Evolutionary conservation across 2,888 invertebrate species (phyloP).

Genomic region (Corbicula japonica): DNA sequence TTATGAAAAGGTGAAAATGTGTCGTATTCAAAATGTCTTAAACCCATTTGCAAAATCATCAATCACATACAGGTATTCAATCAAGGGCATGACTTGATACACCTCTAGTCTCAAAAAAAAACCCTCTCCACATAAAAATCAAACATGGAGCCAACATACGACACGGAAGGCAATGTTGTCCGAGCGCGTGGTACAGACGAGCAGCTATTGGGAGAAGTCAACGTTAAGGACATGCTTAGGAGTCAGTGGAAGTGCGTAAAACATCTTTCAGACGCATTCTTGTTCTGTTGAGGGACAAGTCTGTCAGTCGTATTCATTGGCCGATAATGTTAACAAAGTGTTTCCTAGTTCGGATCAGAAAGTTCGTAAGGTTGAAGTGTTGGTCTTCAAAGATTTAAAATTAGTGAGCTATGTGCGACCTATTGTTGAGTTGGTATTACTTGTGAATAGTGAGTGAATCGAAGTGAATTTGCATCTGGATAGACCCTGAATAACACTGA

Average conservation of each 20-base stretch:
- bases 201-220: background rate
- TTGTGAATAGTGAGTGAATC: slow-evolving; percentile 14
- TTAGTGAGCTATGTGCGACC: slow-evolving; percentile 29
- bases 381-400: slow-evolving; percentile 18
- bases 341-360: slow-evolving; percentile 34
- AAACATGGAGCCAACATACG: too few relatives aligned
- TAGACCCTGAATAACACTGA: slow-evolving; percentile 1
- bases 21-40: too few relatives aligned
- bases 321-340: slow-evolving; percentile 35
- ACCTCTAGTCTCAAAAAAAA: too few relatives aligned
- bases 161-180: too few relatives aligned
- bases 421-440: slow-evolving; percentile 20
- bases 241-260: slow-evolving; percentile 49
- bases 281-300: slow-evolving; percentile 38
- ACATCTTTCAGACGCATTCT: slow-evolving; percentile 43
- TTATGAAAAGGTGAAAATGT: too few relatives aligned
- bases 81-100: too few relatives aligned
- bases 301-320: slow-evolving; percentile 26
- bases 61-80: too few relatives aligned
- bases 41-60: too few relatives aligned
- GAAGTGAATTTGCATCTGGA: slow-evolving; percentile 15
- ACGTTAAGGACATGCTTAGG: slow-evolving; percentile 28
- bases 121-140: too few relatives aligned
- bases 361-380: slow-evolving; percentile 40
- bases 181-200: background rate